A percentile compares a stretch with the other conserved stretches of the same genome.
These are phyloP conservation scores for Panonychus citri DNA, from an alignment of 1,140 invertebrate species.

Conservation along the genomic window DNA sequence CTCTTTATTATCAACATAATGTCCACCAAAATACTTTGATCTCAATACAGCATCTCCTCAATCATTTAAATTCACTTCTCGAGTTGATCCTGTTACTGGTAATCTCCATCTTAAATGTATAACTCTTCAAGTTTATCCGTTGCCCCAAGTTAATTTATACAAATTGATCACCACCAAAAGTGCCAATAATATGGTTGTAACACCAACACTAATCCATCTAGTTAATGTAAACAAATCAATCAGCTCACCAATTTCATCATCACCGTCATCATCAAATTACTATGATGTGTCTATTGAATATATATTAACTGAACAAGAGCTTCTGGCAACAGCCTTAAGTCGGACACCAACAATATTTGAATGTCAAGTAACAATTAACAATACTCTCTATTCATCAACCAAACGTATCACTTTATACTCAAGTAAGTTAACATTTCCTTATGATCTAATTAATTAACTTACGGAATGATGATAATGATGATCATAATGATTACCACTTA, in stretches of 20 bases:
- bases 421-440: conserved; percentile 1
- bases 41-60: conserved; percentile 1
- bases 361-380: conserved; percentile 4
- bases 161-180: neutral
- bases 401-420: conserved; percentile 8
- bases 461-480: no score
- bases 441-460: no score
- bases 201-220: neutral
- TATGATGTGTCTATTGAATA: neutral
- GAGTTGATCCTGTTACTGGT: neutral
- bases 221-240: neutral
- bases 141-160: neutral
- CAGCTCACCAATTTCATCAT: no score
- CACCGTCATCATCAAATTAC: neutral
- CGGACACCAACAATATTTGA: conserved; percentile 5
- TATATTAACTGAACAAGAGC: neutral
- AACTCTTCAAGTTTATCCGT: neutral
- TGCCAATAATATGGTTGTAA: neutral
- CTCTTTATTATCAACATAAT: no score
- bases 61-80: conserved; percentile 4
- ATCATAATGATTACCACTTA: no score
- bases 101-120: conserved; percentile 3
- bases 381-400: neutral
- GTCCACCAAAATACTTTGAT: no score
- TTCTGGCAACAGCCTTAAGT: neutral